Base-by-base conservation (phyloP, 2,888 invertebrate species). In the Platycnemis pennipes region DNA sequence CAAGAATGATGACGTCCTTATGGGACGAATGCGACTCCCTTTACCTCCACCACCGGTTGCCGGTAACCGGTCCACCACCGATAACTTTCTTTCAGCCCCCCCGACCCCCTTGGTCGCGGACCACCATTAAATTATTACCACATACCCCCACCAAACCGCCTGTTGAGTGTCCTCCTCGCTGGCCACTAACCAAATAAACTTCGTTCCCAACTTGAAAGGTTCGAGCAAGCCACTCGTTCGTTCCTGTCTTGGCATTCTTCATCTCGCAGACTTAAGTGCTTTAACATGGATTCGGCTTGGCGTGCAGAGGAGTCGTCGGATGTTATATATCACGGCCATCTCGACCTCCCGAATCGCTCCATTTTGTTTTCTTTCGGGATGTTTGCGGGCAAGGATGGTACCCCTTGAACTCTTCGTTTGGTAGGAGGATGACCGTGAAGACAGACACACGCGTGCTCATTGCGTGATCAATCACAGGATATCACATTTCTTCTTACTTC, bases 101-200 rank as follows among this genome's bases (percentile, higher is more conserved):
- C 53, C 53, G 19, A 63, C 22, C 63, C 63, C n/a, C 26, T 13
- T 19, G 53, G 63, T 26, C 63, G 26, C 37, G 31, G 77, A 16
- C 77, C 77, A 37, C 37, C 77, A 37, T 37, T 77, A 77, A 77
- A 77, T 77, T 77, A 31, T 77, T 37, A 37, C 77, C 77, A 13
- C 37, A 77, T 77, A 11, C 63, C 77, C 13, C 37, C 77, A 16
- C 37, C 31, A 16, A 77, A 77, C 77, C 77, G 77, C 77, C 77
- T 77, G 77, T 77, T 77, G 77, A 77, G 77, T 77, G 77, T 77
- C 37, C 37, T 77, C 77, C 63, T 63, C 26, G 37, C 77, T 77
- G 77, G 77, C 77, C 77, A 77, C 77, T 37, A 77, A 77, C 77
- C 77, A 77, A 77, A 77, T 77, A 77, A 77, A 77, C 77, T 37